A percentile compares a stretch with the other conserved stretches of the same genome.
Evolutionary conservation across 2,888 invertebrate genomes (phyloP).

Genomic region (Drosophila anomalata): DNA sequence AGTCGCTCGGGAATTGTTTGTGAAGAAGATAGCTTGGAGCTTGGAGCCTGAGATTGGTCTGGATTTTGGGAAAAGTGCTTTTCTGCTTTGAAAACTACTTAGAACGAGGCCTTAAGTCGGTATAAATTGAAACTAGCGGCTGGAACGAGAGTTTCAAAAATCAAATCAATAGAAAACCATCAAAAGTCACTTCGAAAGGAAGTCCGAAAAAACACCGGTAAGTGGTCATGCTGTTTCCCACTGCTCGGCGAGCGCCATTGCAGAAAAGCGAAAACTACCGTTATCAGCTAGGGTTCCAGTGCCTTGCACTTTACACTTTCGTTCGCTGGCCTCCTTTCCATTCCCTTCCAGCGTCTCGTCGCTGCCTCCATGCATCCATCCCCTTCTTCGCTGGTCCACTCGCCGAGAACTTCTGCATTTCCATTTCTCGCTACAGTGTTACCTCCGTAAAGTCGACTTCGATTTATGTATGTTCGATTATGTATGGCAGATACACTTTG

Average conservation of each 20-base stretch:
- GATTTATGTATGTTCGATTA: background rate
- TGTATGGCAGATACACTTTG: slow-evolving; percentile 81
- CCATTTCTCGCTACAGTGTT: slow-evolving; percentile 38
- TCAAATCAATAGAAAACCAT: background rate
- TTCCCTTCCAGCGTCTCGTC: background rate
- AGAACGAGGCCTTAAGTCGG: background rate
- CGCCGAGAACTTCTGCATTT: slow-evolving; percentile 31
- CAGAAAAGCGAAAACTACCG: slow-evolving; percentile 51
- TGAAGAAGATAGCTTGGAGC: slow-evolving; percentile 56
- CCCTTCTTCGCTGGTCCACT: slow-evolving; percentile 1
- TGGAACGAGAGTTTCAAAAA: slow-evolving; percentile 23
- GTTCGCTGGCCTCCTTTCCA: slow-evolving; percentile 14
- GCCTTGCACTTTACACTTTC: slow-evolving; percentile 40
- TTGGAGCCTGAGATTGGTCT: slow-evolving; percentile 5
- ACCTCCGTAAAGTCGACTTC: slow-evolving; percentile 3
- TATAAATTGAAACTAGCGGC: slow-evolving; percentile 22
- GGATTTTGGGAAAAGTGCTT: slow-evolving; percentile 20
- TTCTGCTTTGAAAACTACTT: background rate
- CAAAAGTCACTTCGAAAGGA: background rate
- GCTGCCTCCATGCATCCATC: background rate
- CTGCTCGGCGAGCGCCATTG: slow-evolving; percentile 58
- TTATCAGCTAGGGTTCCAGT: slow-evolving; percentile 57
- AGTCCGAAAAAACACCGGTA: slow-evolving; percentile 56
- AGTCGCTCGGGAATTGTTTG: slow-evolving; percentile 71
- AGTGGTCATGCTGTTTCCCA: slow-evolving; percentile 53